Evolutionary conservation across 2,797 vertebrate genomes (phyloP), one percentile per base, ranked within the genome.

Genomic region (Hypotaenidia okinawae): DNA sequence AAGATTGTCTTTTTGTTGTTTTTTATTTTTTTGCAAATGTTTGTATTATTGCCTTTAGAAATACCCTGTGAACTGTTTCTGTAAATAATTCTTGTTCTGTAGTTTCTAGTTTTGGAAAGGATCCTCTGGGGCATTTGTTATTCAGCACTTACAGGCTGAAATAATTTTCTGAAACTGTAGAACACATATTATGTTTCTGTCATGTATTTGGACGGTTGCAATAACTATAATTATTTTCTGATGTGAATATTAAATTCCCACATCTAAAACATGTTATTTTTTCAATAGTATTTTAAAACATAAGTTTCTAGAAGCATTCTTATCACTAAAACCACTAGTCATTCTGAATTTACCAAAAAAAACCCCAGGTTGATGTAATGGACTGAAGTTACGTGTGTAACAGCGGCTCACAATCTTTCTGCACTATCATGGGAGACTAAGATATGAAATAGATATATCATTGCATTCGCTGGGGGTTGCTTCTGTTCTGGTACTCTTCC

Each of bases 391-490:
- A 13, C 3, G 13, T 17, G 41, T 16, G 13, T 16, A 68, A 58
- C 8, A 32, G 32, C 3, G 21, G 23, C 45, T 74, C 69, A 68
- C 69, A 67, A 57, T 72, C 33, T 51, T 87, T 62, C 62, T 69
- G 59, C 81, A 70, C 5, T 11, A 76, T 9, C 88, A 91, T 4
- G 61, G 81, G 62, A 87, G 41, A 92, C 33, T 63, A 76, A 74
- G 91, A 62, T 84, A 79, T 64, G 76, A 96, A 94, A 90, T 45
- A 93, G 70, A 93, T 85, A 39, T 23, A 90, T 93, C 74, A 80
- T 0, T 85, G 83, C 66, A 59, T 68, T 82, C 8, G 5, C 91
- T 28, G 43, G 88, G 67, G 41, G 63, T 14, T 88, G 54, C 35
- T 63, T 78, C 95, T 91, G 25, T 79, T 73, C 87, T 84, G 67